Percentiles rank a stretch among this genome's conserved stretches.
Evolutionary conservation across 2,888 invertebrate genomes (phyloP).

Genomic region (Cotesia congregata): DNA sequence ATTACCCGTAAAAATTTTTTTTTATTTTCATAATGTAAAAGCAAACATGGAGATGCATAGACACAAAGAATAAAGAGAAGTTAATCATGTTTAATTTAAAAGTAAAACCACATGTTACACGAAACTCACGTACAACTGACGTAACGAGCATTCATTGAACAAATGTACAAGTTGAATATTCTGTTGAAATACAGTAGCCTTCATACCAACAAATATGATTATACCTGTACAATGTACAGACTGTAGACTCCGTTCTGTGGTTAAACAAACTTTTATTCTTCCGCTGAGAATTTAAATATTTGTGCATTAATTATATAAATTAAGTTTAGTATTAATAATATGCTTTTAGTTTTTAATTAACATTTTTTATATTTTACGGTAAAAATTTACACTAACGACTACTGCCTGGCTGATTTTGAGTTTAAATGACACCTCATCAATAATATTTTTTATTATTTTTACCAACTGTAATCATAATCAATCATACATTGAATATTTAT

Average conservation of each 20-base stretch:
- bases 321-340: no score
- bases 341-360: neutral
- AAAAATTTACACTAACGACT: neutral
- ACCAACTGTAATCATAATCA: neutral
- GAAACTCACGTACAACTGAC: neutral
- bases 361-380: neutral
- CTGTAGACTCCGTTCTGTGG: neutral
- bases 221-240: neutral
- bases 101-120: neutral
- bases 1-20: neutral
- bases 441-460: neutral
- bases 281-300: neutral
- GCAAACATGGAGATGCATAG: neutral
- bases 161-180: neutral
- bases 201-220: conserved; percentile 9
- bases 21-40: neutral
- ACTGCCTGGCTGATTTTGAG: conserved; percentile 12
- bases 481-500: neutral
- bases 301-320: neutral
- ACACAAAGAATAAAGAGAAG: conserved; percentile 11
- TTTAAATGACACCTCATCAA: neutral
- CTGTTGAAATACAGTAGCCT: conserved; percentile 1
- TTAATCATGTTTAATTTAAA: conserved; percentile 11
- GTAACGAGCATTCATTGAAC: neutral
- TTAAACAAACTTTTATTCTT: conserved; percentile 7